phyloP scores from a whole-genome alignment of 2,888 invertebrate genomes.

The Caenorhabditis uteleia region DNA sequence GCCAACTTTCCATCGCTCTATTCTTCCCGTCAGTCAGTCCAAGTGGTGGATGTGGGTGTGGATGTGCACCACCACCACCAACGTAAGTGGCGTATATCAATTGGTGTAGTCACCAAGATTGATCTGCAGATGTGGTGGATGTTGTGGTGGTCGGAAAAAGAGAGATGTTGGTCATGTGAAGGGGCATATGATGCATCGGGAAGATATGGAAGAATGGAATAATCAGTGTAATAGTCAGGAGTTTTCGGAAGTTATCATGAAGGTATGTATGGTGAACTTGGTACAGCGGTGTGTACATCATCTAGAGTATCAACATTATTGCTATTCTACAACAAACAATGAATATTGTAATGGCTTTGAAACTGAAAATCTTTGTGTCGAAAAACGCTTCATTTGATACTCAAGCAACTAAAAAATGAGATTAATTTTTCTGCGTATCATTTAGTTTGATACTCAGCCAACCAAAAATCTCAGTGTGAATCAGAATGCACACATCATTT shows the following conservation, averaged over 20 bases:
- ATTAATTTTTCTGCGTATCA: too few relatives aligned
- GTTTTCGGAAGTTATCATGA: constrained; percentile 28
- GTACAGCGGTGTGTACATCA: too few relatives aligned
- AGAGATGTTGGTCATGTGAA: constrained; percentile 33
- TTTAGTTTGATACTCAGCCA: too few relatives aligned
- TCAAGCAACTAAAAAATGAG: too few relatives aligned
- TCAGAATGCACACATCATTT: too few relatives aligned
- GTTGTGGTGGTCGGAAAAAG: constrained; percentile 28
- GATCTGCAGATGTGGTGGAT: constrained; percentile 16
- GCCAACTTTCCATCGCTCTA: constrained; percentile 7
- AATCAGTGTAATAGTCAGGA: constrained; percentile 33
- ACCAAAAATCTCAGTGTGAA: too few relatives aligned
- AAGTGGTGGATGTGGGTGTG: constrained; percentile 19
- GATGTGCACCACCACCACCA: constrained; percentile 28
- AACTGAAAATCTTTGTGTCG: too few relatives aligned
- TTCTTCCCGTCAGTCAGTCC: constrained; percentile 30
- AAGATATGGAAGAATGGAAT: constrained; percentile 11
- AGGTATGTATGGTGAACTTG: too few relatives aligned
- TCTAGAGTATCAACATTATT: too few relatives aligned
- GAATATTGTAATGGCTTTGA: too few relatives aligned
- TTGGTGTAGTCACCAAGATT: background rate
- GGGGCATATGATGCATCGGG: constrained; percentile 21
- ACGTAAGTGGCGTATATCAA: background rate
- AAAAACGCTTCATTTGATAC: too few relatives aligned
- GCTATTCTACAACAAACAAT: too few relatives aligned